Percentiles rank a stretch among this genome's conserved stretches.
These are phyloP conservation scores for Aspidoscelis tigris DNA, from an alignment of 2,113 vertebrate genomes.

Conservation along the genomic window DNA sequence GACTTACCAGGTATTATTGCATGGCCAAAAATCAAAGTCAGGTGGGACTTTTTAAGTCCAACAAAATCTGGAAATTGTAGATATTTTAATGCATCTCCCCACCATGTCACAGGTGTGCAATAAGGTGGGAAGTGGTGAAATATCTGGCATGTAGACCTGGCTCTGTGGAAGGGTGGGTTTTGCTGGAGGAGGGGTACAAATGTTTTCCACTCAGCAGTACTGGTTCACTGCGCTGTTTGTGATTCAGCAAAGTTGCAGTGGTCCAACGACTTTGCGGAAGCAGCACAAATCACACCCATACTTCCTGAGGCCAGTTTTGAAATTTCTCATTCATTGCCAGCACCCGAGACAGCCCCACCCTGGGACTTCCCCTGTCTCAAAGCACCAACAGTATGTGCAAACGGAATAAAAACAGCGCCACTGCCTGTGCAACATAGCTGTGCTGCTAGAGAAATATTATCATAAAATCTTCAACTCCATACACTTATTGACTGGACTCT, in stretches of 20 bases:
- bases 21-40: background rate
- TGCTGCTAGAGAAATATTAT: background rate
- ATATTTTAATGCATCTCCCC: too few species aligned
- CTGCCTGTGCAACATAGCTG: background rate
- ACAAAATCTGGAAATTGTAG: background rate
- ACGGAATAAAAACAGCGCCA: too few species aligned
- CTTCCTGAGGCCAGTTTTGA: slow-evolving; percentile 11
- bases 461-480: too few species aligned
- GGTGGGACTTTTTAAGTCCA: background rate
- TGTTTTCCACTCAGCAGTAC: too few species aligned
- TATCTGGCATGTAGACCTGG: background rate
- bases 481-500: too few species aligned
- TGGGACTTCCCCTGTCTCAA: slow-evolving; percentile 10
- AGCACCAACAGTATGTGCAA: background rate
- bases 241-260: slow-evolving; percentile 17
- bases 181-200: background rate
- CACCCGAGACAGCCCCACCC: background rate
- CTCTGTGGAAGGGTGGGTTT: background rate
- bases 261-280: background rate
- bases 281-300: background rate
- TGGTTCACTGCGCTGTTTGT: background rate
- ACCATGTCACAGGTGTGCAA: too few species aligned
- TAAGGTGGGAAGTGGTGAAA: background rate
- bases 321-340: slow-evolving; percentile 5
- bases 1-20: background rate